Evolutionary conservation across 2,797 vertebrate species (phyloP), one percentile per base, ranked within the genome.

Genomic region (Acanthiza pusilla): DNA sequence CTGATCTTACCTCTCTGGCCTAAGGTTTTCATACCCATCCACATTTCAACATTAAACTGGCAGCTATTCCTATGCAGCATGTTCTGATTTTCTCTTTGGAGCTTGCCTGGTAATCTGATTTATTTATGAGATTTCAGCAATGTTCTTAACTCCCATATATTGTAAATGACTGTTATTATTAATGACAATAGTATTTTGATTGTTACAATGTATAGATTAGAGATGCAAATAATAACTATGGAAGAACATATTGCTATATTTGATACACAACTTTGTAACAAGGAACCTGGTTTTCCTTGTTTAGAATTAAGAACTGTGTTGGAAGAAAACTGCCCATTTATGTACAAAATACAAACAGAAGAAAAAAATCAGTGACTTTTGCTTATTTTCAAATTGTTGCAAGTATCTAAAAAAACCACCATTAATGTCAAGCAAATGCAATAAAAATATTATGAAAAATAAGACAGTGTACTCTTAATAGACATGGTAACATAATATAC

Each of bases 241-340:
- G 48, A 67, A 55, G 13, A 38, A 25, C 11, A 20, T 57, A 79
- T 5, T 45, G 6, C 16, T 38, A 9, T 42, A 27, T 42, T 73
- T 38, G 26, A 17, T 34, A 57, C 7, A 43, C 2, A 10, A 13
- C 8, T 74, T 73, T 43, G 10, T 29, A 65, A 72, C 30, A 68
- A 53, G 17, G 54, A 81, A 15, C 16, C 0, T 26, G 10, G 1
- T 63, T 72, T 79, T 75, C 9, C 11, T 30, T 71, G 85, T 74
- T 55, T 21, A 15, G 16, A 71, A 63, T 58, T 38, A 62, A 19
- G 38, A 60, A 43, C 1, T 5, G 2, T 32, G 5, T n/a, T 11
- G 8, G 27, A 2, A 3, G 40, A 55, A 48, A 7, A 2, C 13
- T 4, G 0, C 0, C 7, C 48, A 9, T 13, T 89, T 54, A 12